Evolutionary conservation across 2,888 invertebrate species (phyloP).

Genomic region (Caenorhabditis japonica): DNA sequence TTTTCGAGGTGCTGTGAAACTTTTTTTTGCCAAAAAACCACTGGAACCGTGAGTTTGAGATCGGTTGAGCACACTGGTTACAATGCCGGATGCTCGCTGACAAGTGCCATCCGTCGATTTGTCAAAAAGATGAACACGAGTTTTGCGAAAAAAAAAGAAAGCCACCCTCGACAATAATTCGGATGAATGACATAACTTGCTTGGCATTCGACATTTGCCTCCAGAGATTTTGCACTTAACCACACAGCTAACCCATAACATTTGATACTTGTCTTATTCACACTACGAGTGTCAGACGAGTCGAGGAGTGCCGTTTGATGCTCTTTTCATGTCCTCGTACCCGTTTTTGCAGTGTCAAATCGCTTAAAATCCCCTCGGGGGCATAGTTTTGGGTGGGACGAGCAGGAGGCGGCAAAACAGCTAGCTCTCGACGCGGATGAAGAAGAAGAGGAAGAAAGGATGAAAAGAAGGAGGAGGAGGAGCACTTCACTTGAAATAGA

Average conservation of each 20-base stretch:
- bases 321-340: conserved; percentile 3
- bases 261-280: conserved; percentile 6
- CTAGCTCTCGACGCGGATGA: conserved; percentile 1
- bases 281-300: conserved; percentile 6
- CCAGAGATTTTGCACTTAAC: neutral
- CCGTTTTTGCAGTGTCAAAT: conserved; percentile 9
- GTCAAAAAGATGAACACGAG: conserved; percentile 33
- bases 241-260: conserved; percentile 8
- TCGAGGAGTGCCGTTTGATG: conserved; percentile 16
- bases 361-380: conserved; percentile 16
- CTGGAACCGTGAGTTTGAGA: too few species aligned
- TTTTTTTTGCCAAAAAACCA: too few species aligned
- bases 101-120: conserved; percentile 38
- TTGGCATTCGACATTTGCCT: conserved; percentile 20
- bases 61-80: too few species aligned
- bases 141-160: too few species aligned
- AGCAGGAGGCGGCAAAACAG: neutral
- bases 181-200: too few species aligned
- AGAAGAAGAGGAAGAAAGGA: neutral
- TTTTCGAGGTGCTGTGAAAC: too few species aligned
- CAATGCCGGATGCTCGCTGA: too few species aligned
- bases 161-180: too few species aligned
- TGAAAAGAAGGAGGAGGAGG: conserved; percentile 2
- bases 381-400: conserved; percentile 19
- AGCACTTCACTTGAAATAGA: neutral